Evolutionary conservation across 2,888 invertebrate species (phyloP).

Genomic region (Leptogaster cylindrica): DNA sequence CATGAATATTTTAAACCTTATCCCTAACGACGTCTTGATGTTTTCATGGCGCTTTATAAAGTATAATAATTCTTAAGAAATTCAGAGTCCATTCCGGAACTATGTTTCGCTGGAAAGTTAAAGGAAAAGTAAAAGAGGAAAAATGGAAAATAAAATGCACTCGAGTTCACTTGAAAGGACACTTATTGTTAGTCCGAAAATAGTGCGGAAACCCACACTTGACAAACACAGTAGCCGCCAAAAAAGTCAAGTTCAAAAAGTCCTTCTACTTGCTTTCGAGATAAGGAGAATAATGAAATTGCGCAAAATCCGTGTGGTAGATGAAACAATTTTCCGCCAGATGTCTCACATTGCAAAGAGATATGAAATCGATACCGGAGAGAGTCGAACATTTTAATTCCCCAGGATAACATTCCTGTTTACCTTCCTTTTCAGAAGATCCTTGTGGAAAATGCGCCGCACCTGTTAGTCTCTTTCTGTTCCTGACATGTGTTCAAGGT

Average conservation of each 20-base stretch:
- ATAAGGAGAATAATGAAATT: neutral
- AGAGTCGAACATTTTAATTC: neutral
- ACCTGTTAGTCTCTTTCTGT: conserved; percentile 35
- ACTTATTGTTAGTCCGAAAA: neutral
- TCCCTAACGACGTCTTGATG: conserved; percentile 23
- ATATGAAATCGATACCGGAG: conserved; percentile 25
- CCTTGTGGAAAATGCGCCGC: conserved; percentile 7
- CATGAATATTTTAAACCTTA: conserved; percentile 40
- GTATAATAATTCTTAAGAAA: too few relatives aligned
- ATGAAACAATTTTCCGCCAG: conserved; percentile 17
- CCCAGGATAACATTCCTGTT: conserved; percentile 3
- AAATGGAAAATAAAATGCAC: too few relatives aligned
- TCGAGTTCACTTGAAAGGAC: neutral
- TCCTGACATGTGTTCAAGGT: conserved; percentile 18
- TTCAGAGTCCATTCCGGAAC: too few relatives aligned
- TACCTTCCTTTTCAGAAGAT: conserved; percentile 15
- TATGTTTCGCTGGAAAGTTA: too few relatives aligned
- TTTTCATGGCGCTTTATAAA: conserved; percentile 19
- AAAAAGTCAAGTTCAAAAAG: conserved; percentile 3
- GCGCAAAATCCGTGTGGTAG: neutral
- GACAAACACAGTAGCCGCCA: neutral
- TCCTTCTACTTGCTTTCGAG: neutral
- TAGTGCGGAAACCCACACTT: neutral
- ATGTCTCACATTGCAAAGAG: conserved; percentile 1
- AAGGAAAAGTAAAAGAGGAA: too few relatives aligned